phyloP scores from a whole-genome alignment of 2,113 vertebrate species.

The Amazona guildingii region DNA sequence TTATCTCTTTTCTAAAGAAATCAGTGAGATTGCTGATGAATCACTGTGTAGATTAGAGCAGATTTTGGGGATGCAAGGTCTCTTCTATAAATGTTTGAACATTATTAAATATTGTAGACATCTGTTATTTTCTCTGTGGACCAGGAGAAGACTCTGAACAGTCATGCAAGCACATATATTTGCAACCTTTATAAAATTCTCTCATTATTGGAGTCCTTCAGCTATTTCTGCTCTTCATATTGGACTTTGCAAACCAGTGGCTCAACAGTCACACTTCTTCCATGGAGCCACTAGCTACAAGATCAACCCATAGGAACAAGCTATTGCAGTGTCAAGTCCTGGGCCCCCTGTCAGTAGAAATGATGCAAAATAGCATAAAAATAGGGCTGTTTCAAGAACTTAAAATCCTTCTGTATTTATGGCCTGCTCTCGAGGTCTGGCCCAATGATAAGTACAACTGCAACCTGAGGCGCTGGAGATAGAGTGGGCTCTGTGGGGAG shows the following conservation, averaged over 20 bases:
- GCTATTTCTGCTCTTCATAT: not conserved
- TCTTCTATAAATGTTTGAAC: not conserved
- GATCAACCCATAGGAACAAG: not conserved
- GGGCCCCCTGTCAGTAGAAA: not conserved
- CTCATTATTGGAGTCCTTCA: not conserved
- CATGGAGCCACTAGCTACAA: not conserved
- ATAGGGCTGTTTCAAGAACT: fast-evolving
- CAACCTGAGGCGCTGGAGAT: not conserved
- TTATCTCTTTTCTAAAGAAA: not conserved
- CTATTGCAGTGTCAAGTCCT: not conserved
- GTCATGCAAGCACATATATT: not conserved
- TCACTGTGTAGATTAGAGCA: not conserved
- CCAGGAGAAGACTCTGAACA: not conserved
- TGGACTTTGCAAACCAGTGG: not conserved
- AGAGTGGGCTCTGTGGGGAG: not conserved
- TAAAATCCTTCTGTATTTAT: not conserved
- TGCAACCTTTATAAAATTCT: not conserved
- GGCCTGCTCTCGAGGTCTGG: not conserved
- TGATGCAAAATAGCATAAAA: not conserved
- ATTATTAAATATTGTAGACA: not conserved
- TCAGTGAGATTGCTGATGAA: not conserved
- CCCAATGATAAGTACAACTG: not conserved
- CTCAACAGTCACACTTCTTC: not conserved
- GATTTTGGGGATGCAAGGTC: not conserved
- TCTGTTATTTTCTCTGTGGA: not conserved